These are phyloP conservation scores for Pseudococcus longispinus DNA, from an alignment of 2,888 invertebrate species.

Conservation along the genomic window DNA sequence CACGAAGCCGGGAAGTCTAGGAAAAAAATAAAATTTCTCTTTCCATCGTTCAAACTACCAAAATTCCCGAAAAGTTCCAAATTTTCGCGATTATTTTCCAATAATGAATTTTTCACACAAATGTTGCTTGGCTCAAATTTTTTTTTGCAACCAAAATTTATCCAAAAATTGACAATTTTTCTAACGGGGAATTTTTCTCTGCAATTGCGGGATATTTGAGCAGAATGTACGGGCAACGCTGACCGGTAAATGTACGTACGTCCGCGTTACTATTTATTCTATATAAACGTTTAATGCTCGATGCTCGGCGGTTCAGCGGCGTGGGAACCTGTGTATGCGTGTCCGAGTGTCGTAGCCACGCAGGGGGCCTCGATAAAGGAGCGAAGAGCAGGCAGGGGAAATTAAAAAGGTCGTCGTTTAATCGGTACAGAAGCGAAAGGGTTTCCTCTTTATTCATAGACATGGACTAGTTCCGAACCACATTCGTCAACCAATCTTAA, in stretches of 20 bases:
- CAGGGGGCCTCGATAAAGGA: neutral
- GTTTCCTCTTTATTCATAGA: neutral
- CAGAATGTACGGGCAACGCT: neutral
- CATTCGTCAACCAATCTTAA: neutral
- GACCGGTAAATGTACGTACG: neutral
- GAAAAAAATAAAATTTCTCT: too few relatives aligned
- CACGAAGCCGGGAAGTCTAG: too few relatives aligned
- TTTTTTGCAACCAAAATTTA: neutral
- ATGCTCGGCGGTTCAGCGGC: neutral
- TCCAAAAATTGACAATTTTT: neutral
- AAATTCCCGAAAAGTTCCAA: too few relatives aligned
- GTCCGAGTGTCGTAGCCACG: neutral
- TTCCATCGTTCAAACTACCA: too few relatives aligned
- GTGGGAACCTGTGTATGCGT: neutral
- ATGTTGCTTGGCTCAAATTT: too few relatives aligned
- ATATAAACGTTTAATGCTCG: neutral
- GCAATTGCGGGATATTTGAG: neutral
- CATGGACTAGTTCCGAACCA: neutral
- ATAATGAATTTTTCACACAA: too few relatives aligned
- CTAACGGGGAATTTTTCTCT: neutral
- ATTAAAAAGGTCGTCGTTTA: neutral
- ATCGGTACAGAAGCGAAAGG: neutral
- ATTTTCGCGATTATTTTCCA: too few relatives aligned
- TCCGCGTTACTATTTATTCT: neutral
- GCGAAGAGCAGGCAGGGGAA: neutral